phyloP scores from a whole-genome alignment of 2,888 invertebrate genomes.

The Agonopterix heracliana region DNA sequence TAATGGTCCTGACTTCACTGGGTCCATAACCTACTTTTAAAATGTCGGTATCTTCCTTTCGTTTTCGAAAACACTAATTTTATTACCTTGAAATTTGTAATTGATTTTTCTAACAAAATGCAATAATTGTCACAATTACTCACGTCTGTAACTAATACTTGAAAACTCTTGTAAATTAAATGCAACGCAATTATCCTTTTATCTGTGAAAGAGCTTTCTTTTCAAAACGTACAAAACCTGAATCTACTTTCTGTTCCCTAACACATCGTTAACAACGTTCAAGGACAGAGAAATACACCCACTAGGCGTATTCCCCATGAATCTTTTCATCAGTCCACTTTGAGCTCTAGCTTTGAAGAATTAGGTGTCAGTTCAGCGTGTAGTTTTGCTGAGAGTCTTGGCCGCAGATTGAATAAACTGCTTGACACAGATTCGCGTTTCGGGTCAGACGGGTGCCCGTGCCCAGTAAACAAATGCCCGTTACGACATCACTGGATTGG shows the following conservation, averaged over 20 bases:
- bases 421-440: slow-evolving; percentile 75
- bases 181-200: too few species aligned
- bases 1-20: too few species aligned
- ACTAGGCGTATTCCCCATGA: slow-evolving; percentile 45
- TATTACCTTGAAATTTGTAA: too few species aligned
- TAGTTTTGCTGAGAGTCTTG: slow-evolving; percentile 37
- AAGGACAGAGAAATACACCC: slow-evolving; percentile 57
- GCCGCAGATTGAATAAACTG: slow-evolving; percentile 74
- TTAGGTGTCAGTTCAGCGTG: slow-evolving; percentile 40
- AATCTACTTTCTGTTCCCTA: slow-evolving; percentile 29
- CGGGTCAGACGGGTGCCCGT: slow-evolving; percentile 66
- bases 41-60: too few species aligned
- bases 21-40: too few species aligned
- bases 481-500: slow-evolving; percentile 48
- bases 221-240: not conserved
- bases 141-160: too few species aligned
- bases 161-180: too few species aligned
- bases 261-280: slow-evolving; percentile 33
- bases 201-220: slow-evolving; percentile 1
- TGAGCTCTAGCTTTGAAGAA: slow-evolving; percentile 28
- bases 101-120: too few species aligned
- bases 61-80: too few species aligned
- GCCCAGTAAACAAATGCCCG: slow-evolving; percentile 49
- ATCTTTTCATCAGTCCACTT: slow-evolving; percentile 20
- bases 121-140: too few species aligned